Conservation (phyloP, 2,888 invertebrate genomes). For the Cecidostiba fungosa region DNA sequence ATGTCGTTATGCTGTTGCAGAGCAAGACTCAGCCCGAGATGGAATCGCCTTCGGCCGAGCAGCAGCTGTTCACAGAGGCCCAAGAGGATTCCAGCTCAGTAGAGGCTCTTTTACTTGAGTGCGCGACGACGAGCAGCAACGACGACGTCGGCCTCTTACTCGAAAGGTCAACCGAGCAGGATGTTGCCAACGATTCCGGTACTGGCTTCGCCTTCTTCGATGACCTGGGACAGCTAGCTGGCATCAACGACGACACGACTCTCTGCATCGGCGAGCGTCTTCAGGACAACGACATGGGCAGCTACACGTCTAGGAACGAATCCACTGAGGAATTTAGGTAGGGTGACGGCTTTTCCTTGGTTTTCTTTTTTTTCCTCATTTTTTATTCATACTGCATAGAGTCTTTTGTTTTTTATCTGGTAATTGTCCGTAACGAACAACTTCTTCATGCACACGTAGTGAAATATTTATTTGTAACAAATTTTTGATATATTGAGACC, state of each 20-base stretch:
- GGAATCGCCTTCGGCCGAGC: slow-evolving; percentile 74
- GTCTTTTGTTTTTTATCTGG: not conserved
- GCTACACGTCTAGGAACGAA: slow-evolving; percentile 18
- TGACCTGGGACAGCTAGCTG: slow-evolving; percentile 38
- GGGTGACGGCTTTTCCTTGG: not conserved
- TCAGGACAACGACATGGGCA: slow-evolving; percentile 45
- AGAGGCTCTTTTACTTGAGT: slow-evolving; percentile 45
- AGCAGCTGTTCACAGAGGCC: slow-evolving; percentile 65
- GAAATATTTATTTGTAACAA: not conserved
- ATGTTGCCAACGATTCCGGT: not conserved
- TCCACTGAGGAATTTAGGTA: slow-evolving; percentile 54
- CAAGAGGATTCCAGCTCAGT: slow-evolving; percentile 73
- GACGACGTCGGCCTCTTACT: slow-evolving; percentile 1
- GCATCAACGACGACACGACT: not conserved
- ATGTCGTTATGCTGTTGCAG: slow-evolving; percentile 60
- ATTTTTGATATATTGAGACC: too few species aligned
- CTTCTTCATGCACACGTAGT: not conserved
- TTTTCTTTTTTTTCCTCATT: not conserved
- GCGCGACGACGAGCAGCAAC: not conserved
- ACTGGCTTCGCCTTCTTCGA: slow-evolving; percentile 39
- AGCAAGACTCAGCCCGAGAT: slow-evolving; percentile 70
- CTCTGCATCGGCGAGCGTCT: not conserved
- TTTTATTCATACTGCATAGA: not conserved
- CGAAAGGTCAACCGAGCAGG: not conserved
- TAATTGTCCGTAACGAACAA: not conserved